Conservation (phyloP, 2,888 invertebrate species). For the Belgica antarctica region DNA sequence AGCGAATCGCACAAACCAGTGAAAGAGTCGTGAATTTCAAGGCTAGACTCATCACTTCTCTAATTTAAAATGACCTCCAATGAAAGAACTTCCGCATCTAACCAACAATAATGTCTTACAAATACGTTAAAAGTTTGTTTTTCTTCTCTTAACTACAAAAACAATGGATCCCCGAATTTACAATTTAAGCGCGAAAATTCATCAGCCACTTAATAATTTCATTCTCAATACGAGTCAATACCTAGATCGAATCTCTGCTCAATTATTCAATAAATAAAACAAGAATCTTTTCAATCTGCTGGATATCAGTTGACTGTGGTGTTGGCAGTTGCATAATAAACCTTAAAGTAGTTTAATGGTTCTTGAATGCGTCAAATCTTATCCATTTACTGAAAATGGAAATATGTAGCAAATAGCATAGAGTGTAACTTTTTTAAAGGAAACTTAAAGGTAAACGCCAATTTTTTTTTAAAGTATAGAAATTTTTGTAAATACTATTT, state of each 20-base stretch:
- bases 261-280: constrained; percentile 3
- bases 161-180: too few species aligned
- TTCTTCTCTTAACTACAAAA: neutral
- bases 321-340: too few species aligned
- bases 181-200: neutral
- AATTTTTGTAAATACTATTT: too few species aligned
- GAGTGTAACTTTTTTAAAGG: too few species aligned
- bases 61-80: constrained; percentile 69
- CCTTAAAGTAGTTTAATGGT: too few species aligned
- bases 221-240: neutral
- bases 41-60: constrained; percentile 84
- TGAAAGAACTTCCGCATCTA: neutral
- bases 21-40: constrained; percentile 92
- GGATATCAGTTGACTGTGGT: constrained; percentile 40
- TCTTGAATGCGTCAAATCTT: too few species aligned
- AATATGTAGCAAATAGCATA: too few species aligned
- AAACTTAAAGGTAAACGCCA: too few species aligned
- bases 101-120: too few species aligned
- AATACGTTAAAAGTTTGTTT: neutral
- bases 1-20: constrained; percentile 83
- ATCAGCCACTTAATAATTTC: neutral
- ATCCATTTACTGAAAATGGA: too few species aligned
- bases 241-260: neutral
- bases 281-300: constrained; percentile 18
- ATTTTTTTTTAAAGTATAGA: too few species aligned